Conservation (phyloP, 1,140 invertebrate genomes). For the Drosophila triauraria region DNA sequence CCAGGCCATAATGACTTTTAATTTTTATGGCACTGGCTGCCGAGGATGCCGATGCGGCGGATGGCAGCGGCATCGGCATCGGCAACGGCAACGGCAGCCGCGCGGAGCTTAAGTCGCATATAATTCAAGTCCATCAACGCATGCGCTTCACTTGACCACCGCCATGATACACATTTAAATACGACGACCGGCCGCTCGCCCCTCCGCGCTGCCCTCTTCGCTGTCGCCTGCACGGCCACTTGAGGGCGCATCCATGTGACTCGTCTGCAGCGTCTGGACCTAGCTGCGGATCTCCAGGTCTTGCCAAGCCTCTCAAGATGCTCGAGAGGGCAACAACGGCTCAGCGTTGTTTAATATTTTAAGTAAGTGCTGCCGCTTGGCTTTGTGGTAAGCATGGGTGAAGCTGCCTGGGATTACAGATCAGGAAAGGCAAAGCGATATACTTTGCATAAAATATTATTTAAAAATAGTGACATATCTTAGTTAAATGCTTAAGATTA, state of each 20-base stretch:
- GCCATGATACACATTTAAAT: conserved; percentile 83
- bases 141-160: conserved; percentile 79
- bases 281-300: conserved; percentile 28
- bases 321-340: conserved; percentile 71
- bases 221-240: conserved; percentile 70
- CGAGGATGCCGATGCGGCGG: conserved; percentile 72
- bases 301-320: conserved; percentile 18
- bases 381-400: conserved; percentile 34
- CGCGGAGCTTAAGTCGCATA: conserved; percentile 79
- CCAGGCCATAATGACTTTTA: conserved; percentile 84
- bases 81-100: conserved; percentile 53
- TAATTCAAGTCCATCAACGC: conserved; percentile 84
- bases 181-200: conserved; percentile 13
- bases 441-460: not conserved
- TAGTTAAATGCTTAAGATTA: not conserved
- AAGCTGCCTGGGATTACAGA: conserved; percentile 15
- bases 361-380: conserved; percentile 76
- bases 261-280: conserved; percentile 59
- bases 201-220: conserved; percentile 25
- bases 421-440: not conserved
- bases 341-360: conserved; percentile 79
- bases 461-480: too few species aligned
- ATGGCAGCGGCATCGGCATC: conserved; percentile 29
- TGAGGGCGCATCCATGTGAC: conserved; percentile 63
- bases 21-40: conserved; percentile 84